Conservation (phyloP, 2,797 vertebrate genomes). For the Setipinna tenuifilis region DNA sequence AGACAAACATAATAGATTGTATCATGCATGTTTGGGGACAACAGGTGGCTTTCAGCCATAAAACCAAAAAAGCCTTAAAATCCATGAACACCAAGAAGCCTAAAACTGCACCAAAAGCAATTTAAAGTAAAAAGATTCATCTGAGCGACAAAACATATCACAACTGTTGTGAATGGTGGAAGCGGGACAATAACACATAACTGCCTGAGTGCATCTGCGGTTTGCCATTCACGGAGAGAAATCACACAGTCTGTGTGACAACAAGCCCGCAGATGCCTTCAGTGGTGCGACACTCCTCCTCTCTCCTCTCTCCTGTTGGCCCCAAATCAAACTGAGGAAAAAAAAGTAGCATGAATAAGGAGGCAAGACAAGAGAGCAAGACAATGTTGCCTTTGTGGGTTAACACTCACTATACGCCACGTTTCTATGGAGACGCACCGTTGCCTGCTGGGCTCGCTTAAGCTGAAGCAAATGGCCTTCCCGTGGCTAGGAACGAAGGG, state of each 20-base stretch:
- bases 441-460: constrained; percentile 74
- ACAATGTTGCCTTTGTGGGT: constrained; percentile 70
- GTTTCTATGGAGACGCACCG: constrained; percentile 78
- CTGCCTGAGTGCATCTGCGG: background rate
- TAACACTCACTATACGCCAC: constrained; percentile 66
- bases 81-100: background rate
- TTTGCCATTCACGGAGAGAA: background rate
- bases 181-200: background rate
- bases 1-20: background rate
- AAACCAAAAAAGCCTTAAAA: background rate
- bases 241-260: background rate
- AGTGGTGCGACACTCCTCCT: background rate
- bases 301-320: background rate
- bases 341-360: constrained; percentile 58
- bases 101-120: background rate
- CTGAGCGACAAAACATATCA: background rate
- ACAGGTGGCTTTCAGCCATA: background rate
- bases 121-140: background rate
- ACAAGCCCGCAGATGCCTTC: background rate
- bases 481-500: constrained; percentile 32
- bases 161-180: background rate
- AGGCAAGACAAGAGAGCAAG: constrained; percentile 52
- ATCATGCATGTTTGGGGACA: background rate
- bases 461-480: constrained; percentile 66
- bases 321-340: constrained; percentile 10